These are phyloP conservation scores for Plestiodon gilberti DNA, from an alignment of 2,113 vertebrate species.

Conservation along the genomic window DNA sequence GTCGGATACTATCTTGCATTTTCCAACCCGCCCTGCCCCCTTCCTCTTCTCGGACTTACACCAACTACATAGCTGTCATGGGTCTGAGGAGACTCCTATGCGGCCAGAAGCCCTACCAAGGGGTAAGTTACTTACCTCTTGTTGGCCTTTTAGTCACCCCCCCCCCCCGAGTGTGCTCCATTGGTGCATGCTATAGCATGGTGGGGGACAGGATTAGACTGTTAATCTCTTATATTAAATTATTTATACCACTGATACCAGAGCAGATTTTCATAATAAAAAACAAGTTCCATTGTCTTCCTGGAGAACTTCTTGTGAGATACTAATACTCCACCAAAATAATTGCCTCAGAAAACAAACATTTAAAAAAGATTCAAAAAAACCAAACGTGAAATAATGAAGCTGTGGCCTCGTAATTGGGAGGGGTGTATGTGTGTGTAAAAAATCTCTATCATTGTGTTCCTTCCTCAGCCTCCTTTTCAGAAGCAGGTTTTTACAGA, in stretches of 20 bases:
- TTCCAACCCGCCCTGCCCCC: too few relatives aligned
- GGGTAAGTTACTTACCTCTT: too few relatives aligned
- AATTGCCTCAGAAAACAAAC: conserved; percentile 33
- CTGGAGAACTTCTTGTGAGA: conserved; percentile 29
- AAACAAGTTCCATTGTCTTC: neutral
- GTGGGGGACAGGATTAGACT: too few relatives aligned
- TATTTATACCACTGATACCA: conserved; percentile 53
- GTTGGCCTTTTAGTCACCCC: too few relatives aligned
- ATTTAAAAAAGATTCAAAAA: conserved; percentile 15
- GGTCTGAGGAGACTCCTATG: too few relatives aligned
- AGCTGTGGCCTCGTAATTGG: neutral
- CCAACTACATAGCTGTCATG: too few relatives aligned
- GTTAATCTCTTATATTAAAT: conserved; percentile 40
- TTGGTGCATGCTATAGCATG: too few relatives aligned
- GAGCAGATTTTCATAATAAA: conserved; percentile 31
- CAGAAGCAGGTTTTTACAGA: conserved; percentile 18
- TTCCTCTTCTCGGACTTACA: too few relatives aligned
- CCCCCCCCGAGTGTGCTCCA: too few relatives aligned
- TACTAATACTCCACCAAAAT: neutral
- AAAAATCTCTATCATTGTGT: conserved; percentile 27
- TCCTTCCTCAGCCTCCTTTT: neutral
- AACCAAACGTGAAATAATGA: neutral
- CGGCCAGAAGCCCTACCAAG: too few relatives aligned
- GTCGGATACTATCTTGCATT: too few relatives aligned
- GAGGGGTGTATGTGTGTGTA: too few relatives aligned